phyloP scores from a whole-genome alignment of 2,113 vertebrate genomes.

The Bubo bubo region DNA sequence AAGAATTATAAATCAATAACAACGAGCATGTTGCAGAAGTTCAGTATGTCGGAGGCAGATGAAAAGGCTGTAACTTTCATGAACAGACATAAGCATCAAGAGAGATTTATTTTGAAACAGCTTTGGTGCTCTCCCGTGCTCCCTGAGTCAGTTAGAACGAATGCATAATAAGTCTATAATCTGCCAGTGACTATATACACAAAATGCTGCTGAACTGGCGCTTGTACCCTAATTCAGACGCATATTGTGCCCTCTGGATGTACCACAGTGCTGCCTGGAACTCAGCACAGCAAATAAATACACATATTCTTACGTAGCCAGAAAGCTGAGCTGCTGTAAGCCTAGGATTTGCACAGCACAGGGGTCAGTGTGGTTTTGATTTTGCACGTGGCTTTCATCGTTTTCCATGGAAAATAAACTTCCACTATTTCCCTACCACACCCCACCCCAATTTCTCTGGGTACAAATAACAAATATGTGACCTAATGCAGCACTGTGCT shows the following conservation, averaged over 20 bases:
- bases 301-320: rapidly evolving
- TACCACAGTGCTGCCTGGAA: not conserved
- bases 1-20: not conserved
- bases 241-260: not conserved
- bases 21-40: not conserved
- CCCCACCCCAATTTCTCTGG: not conserved
- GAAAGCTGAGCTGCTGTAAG: not conserved
- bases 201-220: not conserved
- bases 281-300: not conserved
- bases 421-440: not conserved
- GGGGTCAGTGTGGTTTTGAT: not conserved
- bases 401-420: not conserved
- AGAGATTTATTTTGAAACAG: not conserved
- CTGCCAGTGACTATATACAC: not conserved
- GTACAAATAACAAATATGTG: not conserved
- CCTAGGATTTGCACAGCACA: not conserved
- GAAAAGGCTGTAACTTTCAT: not conserved
- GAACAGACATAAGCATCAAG: not conserved
- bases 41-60: not conserved
- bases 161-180: not conserved
- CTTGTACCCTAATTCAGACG: not conserved
- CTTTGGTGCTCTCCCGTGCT: not conserved
- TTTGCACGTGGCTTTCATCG: not conserved
- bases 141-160: not conserved
- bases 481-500: not conserved